Percentiles rank a stretch among this genome's conserved stretches.
phyloP scores from a whole-genome alignment of 2,113 vertebrate genomes.

The Beaufortia kweichowensis region DNA sequence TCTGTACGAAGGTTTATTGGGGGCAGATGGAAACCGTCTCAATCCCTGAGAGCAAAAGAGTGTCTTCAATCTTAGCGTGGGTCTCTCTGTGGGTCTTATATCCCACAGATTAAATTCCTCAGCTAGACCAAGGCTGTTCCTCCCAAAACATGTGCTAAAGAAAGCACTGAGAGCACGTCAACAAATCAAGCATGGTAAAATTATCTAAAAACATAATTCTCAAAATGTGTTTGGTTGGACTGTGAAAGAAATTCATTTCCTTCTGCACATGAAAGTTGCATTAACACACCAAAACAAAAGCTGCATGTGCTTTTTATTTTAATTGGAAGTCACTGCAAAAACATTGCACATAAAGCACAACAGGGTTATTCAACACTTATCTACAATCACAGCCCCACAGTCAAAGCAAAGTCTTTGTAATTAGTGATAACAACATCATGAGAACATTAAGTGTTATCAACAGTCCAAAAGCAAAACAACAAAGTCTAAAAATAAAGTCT shows the following conservation, averaged over 20 bases:
- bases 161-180: constrained; percentile 13
- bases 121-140: background rate
- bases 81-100: background rate
- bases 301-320: background rate
- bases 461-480: background rate
- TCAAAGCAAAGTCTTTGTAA: constrained; percentile 29
- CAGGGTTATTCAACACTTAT: constrained; percentile 28
- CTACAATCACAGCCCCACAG: constrained; percentile 10
- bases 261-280: background rate
- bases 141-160: constrained; percentile 27
- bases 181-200: background rate
- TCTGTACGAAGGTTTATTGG: constrained; percentile 32
- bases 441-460: constrained; percentile 15
- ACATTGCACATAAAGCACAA: constrained; percentile 6
- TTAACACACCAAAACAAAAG: background rate
- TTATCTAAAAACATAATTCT: constrained; percentile 5
- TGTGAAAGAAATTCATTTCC: background rate
- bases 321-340: background rate
- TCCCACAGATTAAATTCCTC: constrained; percentile 30
- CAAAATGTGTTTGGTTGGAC: constrained; percentile 4
- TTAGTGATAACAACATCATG: constrained; percentile 12
- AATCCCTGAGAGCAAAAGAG: background rate
- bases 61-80: background rate
- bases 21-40: background rate
- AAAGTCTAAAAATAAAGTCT: constrained; percentile 10